Conservation (phyloP, 2,113 vertebrate genomes). For the Ictalurus furcatus region DNA sequence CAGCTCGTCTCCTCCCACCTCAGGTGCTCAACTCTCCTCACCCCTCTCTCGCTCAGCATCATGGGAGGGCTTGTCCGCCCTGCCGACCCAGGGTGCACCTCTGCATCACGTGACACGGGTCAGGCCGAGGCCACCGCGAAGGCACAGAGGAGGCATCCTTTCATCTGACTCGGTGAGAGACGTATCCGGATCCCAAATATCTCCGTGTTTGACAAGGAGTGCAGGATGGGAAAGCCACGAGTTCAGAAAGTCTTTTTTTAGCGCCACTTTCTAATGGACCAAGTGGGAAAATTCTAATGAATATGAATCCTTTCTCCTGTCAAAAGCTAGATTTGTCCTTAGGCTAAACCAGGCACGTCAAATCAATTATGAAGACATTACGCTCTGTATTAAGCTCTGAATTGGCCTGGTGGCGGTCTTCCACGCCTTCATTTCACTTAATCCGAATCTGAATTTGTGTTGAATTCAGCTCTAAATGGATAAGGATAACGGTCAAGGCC, state of each 20-base stretch:
- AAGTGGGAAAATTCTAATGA: neutral
- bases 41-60: constrained; percentile 80
- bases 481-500: neutral
- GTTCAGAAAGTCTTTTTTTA: neutral
- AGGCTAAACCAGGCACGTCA: no score
- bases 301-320: neutral
- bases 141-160: constrained; percentile 69
- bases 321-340: neutral
- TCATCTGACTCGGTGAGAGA: constrained; percentile 70
- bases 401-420: neutral
- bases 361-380: no score
- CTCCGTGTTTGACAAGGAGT: neutral
- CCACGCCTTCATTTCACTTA: neutral
- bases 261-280: neutral
- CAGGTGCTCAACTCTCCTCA: constrained; percentile 72
- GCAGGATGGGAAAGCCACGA: neutral
- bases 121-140: constrained; percentile 82
- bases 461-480: neutral
- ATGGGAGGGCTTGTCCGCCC: constrained; percentile 83
- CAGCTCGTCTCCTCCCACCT: constrained; percentile 72
- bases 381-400: neutral
- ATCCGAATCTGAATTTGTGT: neutral
- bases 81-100: constrained; percentile 86
- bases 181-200: neutral
- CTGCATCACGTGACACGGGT: constrained; percentile 84